These are phyloP conservation scores for Samia ricini DNA, from an alignment of 1,140 invertebrate species.

Conservation along the genomic window DNA sequence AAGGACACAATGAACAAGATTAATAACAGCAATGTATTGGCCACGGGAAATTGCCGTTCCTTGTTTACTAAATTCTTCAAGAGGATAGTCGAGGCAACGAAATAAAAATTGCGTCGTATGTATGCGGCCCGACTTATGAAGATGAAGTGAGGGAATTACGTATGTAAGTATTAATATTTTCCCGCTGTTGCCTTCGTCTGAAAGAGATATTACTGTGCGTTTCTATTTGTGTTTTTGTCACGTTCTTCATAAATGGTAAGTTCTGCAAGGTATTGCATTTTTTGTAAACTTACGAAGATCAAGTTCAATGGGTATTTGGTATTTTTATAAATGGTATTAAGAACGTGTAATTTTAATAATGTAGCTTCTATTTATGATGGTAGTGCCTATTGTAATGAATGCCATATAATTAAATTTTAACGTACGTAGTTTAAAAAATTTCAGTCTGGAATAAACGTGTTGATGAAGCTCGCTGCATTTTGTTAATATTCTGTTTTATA, in stretches of 20 bases:
- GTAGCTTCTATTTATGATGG: too few species aligned
- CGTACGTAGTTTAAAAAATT: too few species aligned
- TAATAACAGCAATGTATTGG: conserved; percentile 50
- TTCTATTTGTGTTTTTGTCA: conserved; percentile 12
- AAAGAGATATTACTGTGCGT: conserved; percentile 11
- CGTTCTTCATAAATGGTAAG: conserved; percentile 9
- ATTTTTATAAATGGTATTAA: not conserved
- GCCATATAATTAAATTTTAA: too few species aligned
- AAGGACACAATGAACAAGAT: conserved; percentile 39
- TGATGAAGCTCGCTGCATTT: too few species aligned
- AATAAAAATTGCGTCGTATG: conserved; percentile 43
- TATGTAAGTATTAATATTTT: conserved; percentile 34
- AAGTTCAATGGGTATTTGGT: not conserved
- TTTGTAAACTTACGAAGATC: not conserved
- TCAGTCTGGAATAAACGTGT: too few species aligned
- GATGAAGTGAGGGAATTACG: conserved; percentile 38
- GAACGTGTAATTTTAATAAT: not conserved
- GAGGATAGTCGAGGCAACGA: conserved; percentile 24
- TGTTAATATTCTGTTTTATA: too few species aligned
- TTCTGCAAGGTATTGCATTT: not conserved
- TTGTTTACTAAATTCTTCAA: conserved; percentile 48
- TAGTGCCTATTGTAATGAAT: too few species aligned
- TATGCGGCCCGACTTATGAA: conserved; percentile 33
- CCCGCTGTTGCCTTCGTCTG: not conserved
- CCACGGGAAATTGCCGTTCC: conserved; percentile 48